A percentile compares a stretch with the other conserved stretches of the same genome.
phyloP scores from a whole-genome alignment of 2,888 invertebrate genomes.

The Cataglyphis altisquamis region DNA sequence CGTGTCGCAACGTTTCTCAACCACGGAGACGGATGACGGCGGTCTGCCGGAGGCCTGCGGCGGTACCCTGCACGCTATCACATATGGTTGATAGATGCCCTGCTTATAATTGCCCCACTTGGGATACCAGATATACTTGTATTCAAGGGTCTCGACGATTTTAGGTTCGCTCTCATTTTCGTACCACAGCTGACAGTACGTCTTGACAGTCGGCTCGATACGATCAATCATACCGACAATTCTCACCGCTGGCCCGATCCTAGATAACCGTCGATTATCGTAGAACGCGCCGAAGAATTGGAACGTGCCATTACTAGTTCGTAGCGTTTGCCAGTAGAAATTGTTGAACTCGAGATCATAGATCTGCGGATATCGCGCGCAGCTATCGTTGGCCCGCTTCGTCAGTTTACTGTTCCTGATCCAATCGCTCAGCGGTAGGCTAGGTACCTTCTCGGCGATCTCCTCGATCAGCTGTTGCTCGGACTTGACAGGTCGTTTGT shows the following conservation, averaged over 20 bases:
- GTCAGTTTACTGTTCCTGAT: constrained; percentile 89
- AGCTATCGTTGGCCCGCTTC: constrained; percentile 88
- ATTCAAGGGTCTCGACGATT: constrained; percentile 93
- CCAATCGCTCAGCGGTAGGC: constrained; percentile 95
- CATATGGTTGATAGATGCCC: constrained; percentile 96
- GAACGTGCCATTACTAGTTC: constrained; percentile 94
- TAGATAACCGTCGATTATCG: constrained; percentile 92
- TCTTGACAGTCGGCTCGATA: constrained; percentile 93
- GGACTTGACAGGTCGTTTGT: constrained; percentile 88
- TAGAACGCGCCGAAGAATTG: constrained; percentile 96
- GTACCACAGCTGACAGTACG: constrained; percentile 96
- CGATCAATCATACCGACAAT: constrained; percentile 96
- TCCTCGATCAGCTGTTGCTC: constrained; percentile 93
- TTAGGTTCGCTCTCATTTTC: constrained; percentile 94
- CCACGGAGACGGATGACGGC: constrained; percentile 94
- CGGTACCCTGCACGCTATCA: constrained; percentile 96
- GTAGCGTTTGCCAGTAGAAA: constrained; percentile 96
- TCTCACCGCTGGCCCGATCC: constrained; percentile 94
- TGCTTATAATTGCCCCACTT: constrained; percentile 98
- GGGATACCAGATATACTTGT: constrained; percentile 97
- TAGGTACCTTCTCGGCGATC: constrained; percentile 93
- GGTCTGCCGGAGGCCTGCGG: constrained; percentile 90
- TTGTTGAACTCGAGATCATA: constrained; percentile 97
- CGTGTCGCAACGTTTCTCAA: constrained; percentile 94
- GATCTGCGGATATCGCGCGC: constrained; percentile 93